Conservation (phyloP, 2,888 invertebrate species). For the Loripinus fragilis region DNA sequence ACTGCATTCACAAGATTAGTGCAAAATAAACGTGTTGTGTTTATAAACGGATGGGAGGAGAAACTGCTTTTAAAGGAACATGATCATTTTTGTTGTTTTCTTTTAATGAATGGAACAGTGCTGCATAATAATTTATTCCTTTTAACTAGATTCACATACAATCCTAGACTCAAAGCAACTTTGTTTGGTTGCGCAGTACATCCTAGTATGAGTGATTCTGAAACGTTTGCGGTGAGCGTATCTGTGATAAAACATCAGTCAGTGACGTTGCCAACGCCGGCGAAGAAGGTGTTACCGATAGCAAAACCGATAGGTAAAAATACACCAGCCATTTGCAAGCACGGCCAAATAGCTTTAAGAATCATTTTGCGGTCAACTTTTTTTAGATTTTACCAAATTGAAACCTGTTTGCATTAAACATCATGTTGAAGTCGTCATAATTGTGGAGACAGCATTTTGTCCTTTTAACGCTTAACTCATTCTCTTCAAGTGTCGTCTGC, state of each 20-base stretch:
- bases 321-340: too few relatives aligned
- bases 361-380: too few relatives aligned
- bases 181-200: not conserved
- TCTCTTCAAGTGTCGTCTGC: too few relatives aligned
- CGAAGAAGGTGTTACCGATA: not conserved
- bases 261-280: not conserved
- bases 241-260: not conserved
- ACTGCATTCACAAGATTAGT: not conserved
- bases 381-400: too few relatives aligned
- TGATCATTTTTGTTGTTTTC: not conserved
- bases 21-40: not conserved
- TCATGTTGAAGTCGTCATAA: too few relatives aligned
- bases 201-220: not conserved
- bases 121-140: not conserved
- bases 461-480: too few relatives aligned
- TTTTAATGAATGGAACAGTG: not conserved
- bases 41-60: conserved; percentile 3
- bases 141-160: not conserved
- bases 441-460: too few relatives aligned
- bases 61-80: not conserved
- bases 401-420: too few relatives aligned
- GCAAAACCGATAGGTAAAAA: too few relatives aligned
- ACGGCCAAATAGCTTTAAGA: too few relatives aligned
- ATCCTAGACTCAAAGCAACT: not conserved
- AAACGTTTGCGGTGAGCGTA: not conserved